Evolutionary conservation across 2,888 invertebrate species (phyloP), one percentile per base, ranked within the genome.

Genomic region (Pyrocoelia pectoralis): DNA sequence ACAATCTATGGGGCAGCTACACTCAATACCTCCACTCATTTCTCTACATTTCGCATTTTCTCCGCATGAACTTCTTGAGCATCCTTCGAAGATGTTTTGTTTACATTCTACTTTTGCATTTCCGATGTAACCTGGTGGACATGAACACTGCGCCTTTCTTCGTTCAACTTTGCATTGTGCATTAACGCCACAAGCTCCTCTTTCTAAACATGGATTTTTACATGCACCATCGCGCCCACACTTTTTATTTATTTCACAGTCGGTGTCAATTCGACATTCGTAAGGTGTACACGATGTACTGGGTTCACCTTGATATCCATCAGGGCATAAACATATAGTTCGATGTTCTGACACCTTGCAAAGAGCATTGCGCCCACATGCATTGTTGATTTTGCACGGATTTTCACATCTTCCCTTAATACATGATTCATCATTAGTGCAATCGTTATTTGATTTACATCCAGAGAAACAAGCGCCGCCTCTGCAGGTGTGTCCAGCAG

Each of bases 291-390:
- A 94, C 74, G 88, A 87, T 68, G 86, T 88, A 61, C 86, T 87
- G 0, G 94, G 93, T 76, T 94, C 92, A 0, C 94, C 94, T 69
- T 90, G 90, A 75, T 86, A 93, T 12, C 95, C 94, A 74, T 93
- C 92, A 0, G 94, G 93, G 76, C 96, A 96, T 61, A 93, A 86
- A 77, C 96, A 96, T 2, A 95, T 86, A 46, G 93, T 90, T 41
- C 92, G 86, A 79, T 95, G 95, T 69, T 91, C 90, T 1, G 90
- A 88, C 0, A 92, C 88, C 67, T 88, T 86, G 76, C 95, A 95
- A 1, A 92, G 76, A 0, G 95, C 93, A 77, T 92, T 90, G 69
- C 86, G 87, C 2, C 95, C 95, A 73, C 95, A 95, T 1, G 92
- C 88, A 12, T 84, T 83, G 46, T 86, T 84, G 67, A 86, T 83